A percentile compares a stretch with the other conserved stretches of the same genome.
Conservation (phyloP, 2,113 vertebrate genomes). For the Pollimyrus isidori region DNA sequence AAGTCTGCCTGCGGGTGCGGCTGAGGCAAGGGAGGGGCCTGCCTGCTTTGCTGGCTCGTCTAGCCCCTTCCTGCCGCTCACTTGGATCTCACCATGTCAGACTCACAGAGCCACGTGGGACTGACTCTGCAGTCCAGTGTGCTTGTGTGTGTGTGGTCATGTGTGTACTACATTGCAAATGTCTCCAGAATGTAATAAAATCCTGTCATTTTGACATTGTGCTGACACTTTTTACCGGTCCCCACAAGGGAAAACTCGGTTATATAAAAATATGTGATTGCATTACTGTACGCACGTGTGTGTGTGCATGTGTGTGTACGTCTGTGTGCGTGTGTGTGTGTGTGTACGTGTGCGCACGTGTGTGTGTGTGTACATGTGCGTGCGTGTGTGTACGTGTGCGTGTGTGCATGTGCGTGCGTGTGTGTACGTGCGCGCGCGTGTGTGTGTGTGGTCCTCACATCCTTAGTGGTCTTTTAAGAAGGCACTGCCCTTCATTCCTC, state of each 20-base stretch:
- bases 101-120: background rate
- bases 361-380: too few relatives aligned
- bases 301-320: too few relatives aligned
- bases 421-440: too few relatives aligned
- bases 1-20: conserved; percentile 26
- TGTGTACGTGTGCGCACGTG: too few relatives aligned
- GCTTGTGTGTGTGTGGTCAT: background rate
- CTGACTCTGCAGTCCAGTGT: background rate
- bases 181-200: background rate
- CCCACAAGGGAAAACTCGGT: background rate
- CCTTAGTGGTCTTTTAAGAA: background rate
- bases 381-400: too few relatives aligned
- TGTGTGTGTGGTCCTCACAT: background rate
- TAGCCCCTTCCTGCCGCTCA: background rate
- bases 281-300: too few relatives aligned
- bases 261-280: background rate
- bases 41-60: background rate
- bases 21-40: conserved; percentile 2
- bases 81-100: background rate
- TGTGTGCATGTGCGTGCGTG: too few relatives aligned
- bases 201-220: background rate
- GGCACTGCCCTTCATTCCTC: background rate
- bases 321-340: too few relatives aligned
- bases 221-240: background rate
- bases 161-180: background rate